phyloP scores from a whole-genome alignment of 2,113 vertebrate species.

The Octodon degus region DNA sequence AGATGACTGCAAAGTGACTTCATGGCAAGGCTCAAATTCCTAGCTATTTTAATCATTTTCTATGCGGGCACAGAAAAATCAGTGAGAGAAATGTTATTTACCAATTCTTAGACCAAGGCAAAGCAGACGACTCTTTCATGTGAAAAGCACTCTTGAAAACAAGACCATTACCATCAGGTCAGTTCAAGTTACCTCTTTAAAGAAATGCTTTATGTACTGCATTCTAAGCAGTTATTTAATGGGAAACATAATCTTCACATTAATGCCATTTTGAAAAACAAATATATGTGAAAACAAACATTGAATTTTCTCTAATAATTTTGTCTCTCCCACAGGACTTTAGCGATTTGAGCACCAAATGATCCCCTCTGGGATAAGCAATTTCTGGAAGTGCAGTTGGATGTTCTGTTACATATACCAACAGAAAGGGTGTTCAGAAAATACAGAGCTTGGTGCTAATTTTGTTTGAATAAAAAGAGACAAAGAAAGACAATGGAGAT shows the following conservation, averaged over 20 bases:
- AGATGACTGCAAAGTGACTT: slow-evolving; percentile 71
- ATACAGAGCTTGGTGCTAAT: background rate
- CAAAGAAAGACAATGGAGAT: background rate
- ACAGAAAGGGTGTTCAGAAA: background rate
- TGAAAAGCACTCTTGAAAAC: slow-evolving; percentile 54
- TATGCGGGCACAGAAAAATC: slow-evolving; percentile 79
- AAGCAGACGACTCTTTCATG: slow-evolving; percentile 61
- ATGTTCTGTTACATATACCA: slow-evolving; percentile 5
- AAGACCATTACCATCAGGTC: slow-evolving; percentile 22
- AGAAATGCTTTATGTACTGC: slow-evolving; percentile 71
- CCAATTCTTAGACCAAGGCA: slow-evolving; percentile 64
- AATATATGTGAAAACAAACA: slow-evolving; percentile 63
- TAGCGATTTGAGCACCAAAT: slow-evolving; percentile 63
- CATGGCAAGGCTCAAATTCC: slow-evolving; percentile 78
- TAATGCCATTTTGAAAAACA: slow-evolving; percentile 67
- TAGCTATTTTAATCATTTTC: slow-evolving; percentile 81
- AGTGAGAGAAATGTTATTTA: slow-evolving; percentile 73
- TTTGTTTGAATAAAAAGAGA: slow-evolving; percentile 10
- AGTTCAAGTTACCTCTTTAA: slow-evolving; percentile 56
- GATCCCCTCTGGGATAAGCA: slow-evolving; percentile 54
- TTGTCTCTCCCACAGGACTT: background rate
- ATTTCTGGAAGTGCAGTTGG: background rate
- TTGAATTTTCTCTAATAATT: slow-evolving; percentile 66
- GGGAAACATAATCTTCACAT: slow-evolving; percentile 72
- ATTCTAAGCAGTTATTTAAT: slow-evolving; percentile 49